Base-by-base conservation (phyloP, 2,888 invertebrate species). In the Ecdyonurus torrentis region DNA sequence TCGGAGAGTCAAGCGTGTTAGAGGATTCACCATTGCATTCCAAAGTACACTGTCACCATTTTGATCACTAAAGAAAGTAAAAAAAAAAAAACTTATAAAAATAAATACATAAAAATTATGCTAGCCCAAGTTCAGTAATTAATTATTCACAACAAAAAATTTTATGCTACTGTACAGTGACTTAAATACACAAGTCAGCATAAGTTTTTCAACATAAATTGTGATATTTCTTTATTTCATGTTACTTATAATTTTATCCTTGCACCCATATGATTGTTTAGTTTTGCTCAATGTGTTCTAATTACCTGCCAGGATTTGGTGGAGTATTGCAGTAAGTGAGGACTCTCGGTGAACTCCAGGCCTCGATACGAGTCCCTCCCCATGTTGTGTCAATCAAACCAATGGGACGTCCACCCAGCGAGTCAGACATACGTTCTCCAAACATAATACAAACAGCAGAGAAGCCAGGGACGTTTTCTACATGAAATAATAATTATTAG, bases 401-500 rank as follows among this genome's bases (percentile, higher is more conserved):
- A 25, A 60, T 60, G 2, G 60, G 60, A 7, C 60, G 20, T 10
- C 19, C 22, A 2, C 25, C 20, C 2, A 60, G 37, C 15, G 20
- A 20, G 37, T 60, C 37, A 2, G 25, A 60, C 18, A 60, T 2
- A 7, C 60, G 60, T 24, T 37, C 25, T 2, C 60, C 60, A 18
- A 19, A 60, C 24, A 60, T n/a, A 15, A 60, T n/a, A 24, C 60
- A 60, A 2, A 60, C 24, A 2, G 25, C 60, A n/a, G 60, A 60
- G 37, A 60, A 59, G 20, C 18, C 22, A 10, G 3, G 15, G 59
- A 59, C 22, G 37, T 37, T 37, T 37, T 37, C 37, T 37, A 15
- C n/a, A n/a, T n/a, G n/a, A n/a, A n/a, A n/a, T n/a, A n/a, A n/a
- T n/a, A n/a, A n/a, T n/a, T n/a, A n/a, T n/a, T n/a, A n/a, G n/a